Evolutionary conservation across 2,888 invertebrate genomes (phyloP).

Genomic region (Dolichopus griseipennis): DNA sequence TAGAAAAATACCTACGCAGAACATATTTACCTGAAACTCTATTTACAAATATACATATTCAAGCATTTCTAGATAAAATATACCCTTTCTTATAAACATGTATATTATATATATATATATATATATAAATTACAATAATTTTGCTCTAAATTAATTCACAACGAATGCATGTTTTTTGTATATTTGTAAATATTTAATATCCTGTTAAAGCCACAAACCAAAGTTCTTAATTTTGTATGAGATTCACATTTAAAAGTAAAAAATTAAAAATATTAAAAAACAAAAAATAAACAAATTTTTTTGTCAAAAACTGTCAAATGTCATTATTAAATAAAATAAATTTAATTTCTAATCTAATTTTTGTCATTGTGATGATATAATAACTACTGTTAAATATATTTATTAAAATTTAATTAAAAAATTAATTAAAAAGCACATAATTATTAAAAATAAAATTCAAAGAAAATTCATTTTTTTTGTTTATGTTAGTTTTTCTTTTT

Average conservation of each 20-base stretch:
- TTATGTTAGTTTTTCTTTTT: too few relatives aligned
- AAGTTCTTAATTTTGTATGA: slow-evolving; percentile 1
- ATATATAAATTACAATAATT: too few relatives aligned
- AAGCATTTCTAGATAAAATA: not conserved
- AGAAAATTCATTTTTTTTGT: too few relatives aligned
- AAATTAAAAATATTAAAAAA: not conserved
- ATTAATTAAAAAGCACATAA: too few relatives aligned
- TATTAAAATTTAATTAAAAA: too few relatives aligned
- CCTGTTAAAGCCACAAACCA: slow-evolving; percentile 1
- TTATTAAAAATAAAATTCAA: too few relatives aligned
- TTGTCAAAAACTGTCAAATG: too few relatives aligned
- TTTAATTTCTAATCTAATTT: too few relatives aligned
- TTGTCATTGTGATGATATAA: too few relatives aligned
- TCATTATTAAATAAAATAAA: too few relatives aligned
- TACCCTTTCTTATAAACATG: not conserved
- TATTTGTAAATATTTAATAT: slow-evolving; percentile 4
- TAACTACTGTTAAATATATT: too few relatives aligned
- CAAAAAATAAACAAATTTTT: not conserved
- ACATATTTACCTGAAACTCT: not conserved
- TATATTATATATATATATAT: not conserved
- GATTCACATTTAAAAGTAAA: not conserved
- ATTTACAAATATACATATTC: slow-evolving; percentile 4
- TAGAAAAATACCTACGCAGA: not conserved
- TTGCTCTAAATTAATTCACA: too few relatives aligned
- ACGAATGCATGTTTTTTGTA: not conserved